Base-by-base conservation (phyloP, 2,888 invertebrate species). In the Fabriciana adippe region DNA sequence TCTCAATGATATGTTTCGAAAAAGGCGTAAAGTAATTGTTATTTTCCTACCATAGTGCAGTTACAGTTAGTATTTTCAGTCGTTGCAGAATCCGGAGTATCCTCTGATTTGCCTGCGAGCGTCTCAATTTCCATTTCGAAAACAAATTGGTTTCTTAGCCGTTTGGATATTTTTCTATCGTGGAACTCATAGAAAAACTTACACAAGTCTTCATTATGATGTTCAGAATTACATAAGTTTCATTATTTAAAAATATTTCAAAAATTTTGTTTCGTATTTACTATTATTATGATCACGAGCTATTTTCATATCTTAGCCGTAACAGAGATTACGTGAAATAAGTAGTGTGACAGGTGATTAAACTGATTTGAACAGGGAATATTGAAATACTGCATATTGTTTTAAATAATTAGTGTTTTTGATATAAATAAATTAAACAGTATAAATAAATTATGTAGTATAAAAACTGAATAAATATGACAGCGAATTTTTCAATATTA, bases 41-140 rank as follows among this genome's bases (percentile, higher is more conserved):
- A 61, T 16, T 18, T 4, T 50, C 16, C 35, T 53, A 53, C 16
- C 35, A 35, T 18, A 18, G 15, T 16, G 51, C 35, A 14, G 31
- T 53, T 50, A 15, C 3, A 18, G 18, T 18, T 61, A 61, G 51
- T 61, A 61, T 31, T 51, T 15, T 41, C 61, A 41, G 35, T 61
- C 41, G 61, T n/a, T 53, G 61, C 51, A 53, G 41, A 61, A n/a
- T 21, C 16, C 61, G 41, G 18, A 41, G 53, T 51, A 18, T 53
- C 51, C 51, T 48, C 48, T 41, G 61, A 61, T 61, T 53, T 53
- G 61, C 15, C 51, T 51, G 35, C 16, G 51, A 61, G 35, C 60
- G 60, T 60, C 61, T 61, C 61, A 61, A 61, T 61, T 61, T 61
- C 51, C 61, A 61, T 61, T 61, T 61, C 18, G 35, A 61, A 61